phyloP scores from a whole-genome alignment of 1,140 invertebrate genomes.

The Anastrepha ludens region DNA sequence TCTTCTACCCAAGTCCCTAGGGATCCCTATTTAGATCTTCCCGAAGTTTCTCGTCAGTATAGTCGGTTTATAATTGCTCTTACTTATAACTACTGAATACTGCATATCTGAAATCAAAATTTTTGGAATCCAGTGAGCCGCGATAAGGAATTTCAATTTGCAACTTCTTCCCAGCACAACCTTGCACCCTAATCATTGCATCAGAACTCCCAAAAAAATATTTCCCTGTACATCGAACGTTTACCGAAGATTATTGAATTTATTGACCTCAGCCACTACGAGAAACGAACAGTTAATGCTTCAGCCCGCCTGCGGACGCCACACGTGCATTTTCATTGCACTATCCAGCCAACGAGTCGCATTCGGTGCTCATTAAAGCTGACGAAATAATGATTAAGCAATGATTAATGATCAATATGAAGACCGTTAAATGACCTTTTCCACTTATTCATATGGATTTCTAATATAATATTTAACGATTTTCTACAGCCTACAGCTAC shows the following conservation, averaged over 20 bases:
- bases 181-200: neutral
- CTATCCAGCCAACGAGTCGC: neutral
- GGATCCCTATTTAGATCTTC: too few species aligned
- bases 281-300: neutral
- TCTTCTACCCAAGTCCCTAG: too few species aligned
- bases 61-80: too few species aligned
- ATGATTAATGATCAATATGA: slow-evolving; percentile 10
- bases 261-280: neutral
- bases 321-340: neutral
- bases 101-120: too few species aligned
- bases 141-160: too few species aligned
- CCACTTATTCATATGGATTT: neutral
- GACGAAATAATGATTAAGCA: slow-evolving; percentile 11
- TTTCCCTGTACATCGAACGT: neutral
- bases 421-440: slow-evolving; percentile 16
- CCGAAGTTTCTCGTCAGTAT: too few species aligned
- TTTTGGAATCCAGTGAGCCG: too few species aligned
- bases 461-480: neutral
- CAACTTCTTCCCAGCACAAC: too few species aligned
- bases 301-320: neutral
- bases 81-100: too few species aligned
- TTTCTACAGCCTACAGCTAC: neutral
- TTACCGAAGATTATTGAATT: neutral
- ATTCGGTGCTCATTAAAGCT: neutral
- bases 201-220: neutral